Evolutionary conservation across 2,113 vertebrate genomes (phyloP), one percentile per base, ranked within the genome.

Genomic region (Martes martes): DNA sequence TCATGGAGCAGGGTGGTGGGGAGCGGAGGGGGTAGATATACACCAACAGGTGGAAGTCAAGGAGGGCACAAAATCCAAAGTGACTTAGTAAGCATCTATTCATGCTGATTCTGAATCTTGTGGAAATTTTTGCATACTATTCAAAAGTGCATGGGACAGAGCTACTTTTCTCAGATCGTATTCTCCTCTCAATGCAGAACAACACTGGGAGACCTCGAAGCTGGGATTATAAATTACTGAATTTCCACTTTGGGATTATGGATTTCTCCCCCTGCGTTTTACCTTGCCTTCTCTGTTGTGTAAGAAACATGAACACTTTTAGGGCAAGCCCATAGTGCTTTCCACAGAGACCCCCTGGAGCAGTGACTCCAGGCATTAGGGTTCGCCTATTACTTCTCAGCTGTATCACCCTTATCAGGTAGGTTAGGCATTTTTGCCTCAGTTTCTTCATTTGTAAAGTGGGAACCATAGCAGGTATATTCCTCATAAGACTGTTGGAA

Each of bases 341-440:
- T 50, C 19, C 47, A 1, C 4, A 3, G 11, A 31, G 4, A 31
- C 4, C 15, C 9, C 7, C 8, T 67, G 39, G 21, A 80, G 57
- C 3, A 81, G 10, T 23, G 8, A 73, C 19, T 10, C 11, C 0
- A 1, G 15, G 13, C 21, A 9, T 2, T 19, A 8, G 14, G 10
- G 5, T 42, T 63, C 47, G 15, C 2, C 8, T 57, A 36, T 33
- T 42, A 11, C 50, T 61, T 74, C 13, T 80, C 65, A 82, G 24
- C 31, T 59, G 0, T 21, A 1, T 21, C 24, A 59, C 33, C 78
- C 18, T 91, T 31, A 50, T 33, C 14, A 78, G 55, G 13, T 50
- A 31, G 18, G 7, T 94, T 55, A 52, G 24, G 11, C 31, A 2
- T 39, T 47, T 93, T 89, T 90, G n/a, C 50, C 21, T 92, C 28